phyloP scores from a whole-genome alignment of 2,113 vertebrate species.

The Holacanthus passer region DNA sequence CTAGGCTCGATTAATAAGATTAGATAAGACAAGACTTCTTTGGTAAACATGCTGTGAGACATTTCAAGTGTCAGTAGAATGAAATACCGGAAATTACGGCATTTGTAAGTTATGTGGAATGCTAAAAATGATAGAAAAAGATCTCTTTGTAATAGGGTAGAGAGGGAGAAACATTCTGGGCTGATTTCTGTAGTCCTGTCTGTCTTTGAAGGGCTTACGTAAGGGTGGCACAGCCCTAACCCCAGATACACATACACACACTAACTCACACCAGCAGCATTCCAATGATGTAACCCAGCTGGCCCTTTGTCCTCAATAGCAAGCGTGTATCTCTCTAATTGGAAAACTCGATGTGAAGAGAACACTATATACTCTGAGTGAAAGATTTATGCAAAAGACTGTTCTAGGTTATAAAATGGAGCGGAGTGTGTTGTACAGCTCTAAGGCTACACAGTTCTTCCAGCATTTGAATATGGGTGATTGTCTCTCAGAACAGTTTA shows the following conservation, averaged over 20 bases:
- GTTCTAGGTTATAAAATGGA: conserved; percentile 19
- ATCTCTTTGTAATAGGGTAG: background rate
- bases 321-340: conserved; percentile 61
- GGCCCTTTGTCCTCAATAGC: conserved; percentile 73
- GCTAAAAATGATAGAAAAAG: background rate
- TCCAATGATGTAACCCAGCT: conserved; percentile 84
- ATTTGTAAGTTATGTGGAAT: background rate
- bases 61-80: background rate
- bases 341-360: conserved; percentile 60
- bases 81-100: background rate
- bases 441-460: background rate
- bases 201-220: conserved; percentile 68
- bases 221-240: conserved; percentile 68
- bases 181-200: conserved; percentile 36
- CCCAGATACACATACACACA: conserved; percentile 37
- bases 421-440: background rate
- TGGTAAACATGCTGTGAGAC: background rate
- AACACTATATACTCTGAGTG: background rate
- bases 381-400: conserved; percentile 29
- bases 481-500: background rate
- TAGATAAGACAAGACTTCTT: too few species aligned
- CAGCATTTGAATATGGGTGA: conserved; percentile 6
- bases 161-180: conserved; percentile 21
- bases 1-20: too few species aligned
- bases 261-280: conserved; percentile 75